Conservation (phyloP, 2,113 vertebrate species). For the Meriones unguiculatus region DNA sequence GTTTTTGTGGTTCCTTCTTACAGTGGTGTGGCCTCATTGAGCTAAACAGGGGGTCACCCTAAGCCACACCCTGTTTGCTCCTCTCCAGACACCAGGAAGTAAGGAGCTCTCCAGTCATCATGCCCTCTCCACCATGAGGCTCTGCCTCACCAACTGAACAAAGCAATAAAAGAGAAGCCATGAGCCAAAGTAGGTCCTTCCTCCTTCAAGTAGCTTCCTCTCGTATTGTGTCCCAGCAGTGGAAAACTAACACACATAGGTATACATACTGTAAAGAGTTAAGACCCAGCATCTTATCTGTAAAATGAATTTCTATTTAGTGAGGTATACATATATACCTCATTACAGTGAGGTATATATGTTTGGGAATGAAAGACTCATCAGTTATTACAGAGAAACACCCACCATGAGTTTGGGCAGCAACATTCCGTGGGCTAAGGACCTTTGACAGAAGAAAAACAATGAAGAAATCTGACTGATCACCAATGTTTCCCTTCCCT, state of each 20-base stretch:
- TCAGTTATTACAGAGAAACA: background rate
- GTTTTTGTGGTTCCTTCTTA: background rate
- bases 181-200: background rate
- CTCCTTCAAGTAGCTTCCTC: background rate
- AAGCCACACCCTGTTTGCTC: no score
- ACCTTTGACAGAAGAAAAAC: background rate
- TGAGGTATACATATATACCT: no score
- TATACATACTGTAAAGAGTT: background rate
- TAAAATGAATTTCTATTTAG: background rate
- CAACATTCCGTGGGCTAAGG: background rate
- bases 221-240: background rate
- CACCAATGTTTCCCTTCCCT: background rate
- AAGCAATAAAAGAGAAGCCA: background rate
- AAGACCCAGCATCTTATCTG: background rate
- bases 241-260: background rate
- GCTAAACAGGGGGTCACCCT: background rate
- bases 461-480: background rate
- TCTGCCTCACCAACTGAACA: background rate
- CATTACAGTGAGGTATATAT: background rate
- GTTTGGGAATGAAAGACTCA: no score
- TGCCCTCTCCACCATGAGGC: background rate
- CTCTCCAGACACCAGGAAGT: background rate
- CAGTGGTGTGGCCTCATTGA: background rate
- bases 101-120: background rate
- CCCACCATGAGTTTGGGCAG: background rate